Evolutionary conservation across 2,113 vertebrate genomes (phyloP).

Genomic region (Rostratula benghalensis): DNA sequence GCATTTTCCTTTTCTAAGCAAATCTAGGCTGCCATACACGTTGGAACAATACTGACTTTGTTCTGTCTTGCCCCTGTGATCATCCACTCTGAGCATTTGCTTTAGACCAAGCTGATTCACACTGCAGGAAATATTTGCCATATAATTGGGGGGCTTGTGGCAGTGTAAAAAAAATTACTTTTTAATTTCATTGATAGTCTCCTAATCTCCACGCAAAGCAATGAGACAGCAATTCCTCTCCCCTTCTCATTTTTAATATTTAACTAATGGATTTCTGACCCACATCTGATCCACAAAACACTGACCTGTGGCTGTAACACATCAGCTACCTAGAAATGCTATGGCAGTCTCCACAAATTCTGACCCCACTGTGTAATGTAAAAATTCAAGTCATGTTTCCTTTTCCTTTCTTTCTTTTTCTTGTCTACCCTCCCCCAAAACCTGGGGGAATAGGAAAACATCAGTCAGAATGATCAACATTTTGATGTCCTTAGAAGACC

Average conservation of each 20-base stretch:
- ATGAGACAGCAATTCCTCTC: background rate
- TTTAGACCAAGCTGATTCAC: background rate
- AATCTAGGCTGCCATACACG: background rate
- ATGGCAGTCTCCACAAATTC: background rate
- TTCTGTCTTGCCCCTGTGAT: background rate
- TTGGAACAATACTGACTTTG: background rate
- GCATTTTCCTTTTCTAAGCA: background rate
- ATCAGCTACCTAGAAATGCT: background rate
- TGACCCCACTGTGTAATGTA: background rate
- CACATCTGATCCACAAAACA: background rate
- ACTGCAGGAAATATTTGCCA: background rate
- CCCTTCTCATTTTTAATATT: background rate
- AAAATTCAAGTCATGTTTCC: background rate
- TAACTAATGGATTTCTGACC: background rate
- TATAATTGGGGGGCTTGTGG: background rate
- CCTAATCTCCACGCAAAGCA: background rate
- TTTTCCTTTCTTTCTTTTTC: background rate
- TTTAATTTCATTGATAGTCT: background rate
- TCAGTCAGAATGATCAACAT: slow-evolving; percentile 39
- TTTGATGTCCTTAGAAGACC: slow-evolving; percentile 40
- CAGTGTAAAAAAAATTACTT: rapidly evolving
- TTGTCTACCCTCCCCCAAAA: background rate
- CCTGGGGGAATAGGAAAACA: background rate
- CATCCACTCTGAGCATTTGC: background rate
- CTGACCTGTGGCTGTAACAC: background rate